These are phyloP conservation scores for Trachymyrmex septentrionalis DNA, from an alignment of 1,140 invertebrate genomes.

Conservation along the genomic window DNA sequence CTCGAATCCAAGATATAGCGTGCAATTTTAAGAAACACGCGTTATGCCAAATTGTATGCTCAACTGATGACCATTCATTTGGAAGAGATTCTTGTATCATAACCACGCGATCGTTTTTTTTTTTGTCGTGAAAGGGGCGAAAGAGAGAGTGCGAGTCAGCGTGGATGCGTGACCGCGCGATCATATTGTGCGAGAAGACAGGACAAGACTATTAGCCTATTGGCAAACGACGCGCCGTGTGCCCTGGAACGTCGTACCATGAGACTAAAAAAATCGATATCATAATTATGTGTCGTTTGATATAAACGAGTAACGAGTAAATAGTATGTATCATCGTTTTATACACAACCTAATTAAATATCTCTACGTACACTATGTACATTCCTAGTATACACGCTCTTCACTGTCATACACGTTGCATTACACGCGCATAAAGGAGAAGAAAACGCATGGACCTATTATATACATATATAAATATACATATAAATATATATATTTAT, in stretches of 20 bases:
- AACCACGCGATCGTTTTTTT: slow-evolving; percentile 66
- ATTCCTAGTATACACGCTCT: slow-evolving; percentile 85
- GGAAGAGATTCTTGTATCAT: slow-evolving; percentile 81
- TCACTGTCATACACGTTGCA: slow-evolving; percentile 80
- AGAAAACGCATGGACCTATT: slow-evolving; percentile 81
- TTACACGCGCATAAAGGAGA: slow-evolving; percentile 78
- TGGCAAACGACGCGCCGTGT: slow-evolving; percentile 77
- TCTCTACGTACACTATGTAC: slow-evolving; percentile 86
- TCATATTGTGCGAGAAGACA: slow-evolving; percentile 79
- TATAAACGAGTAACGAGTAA: slow-evolving; percentile 84
- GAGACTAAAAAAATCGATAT: slow-evolving; percentile 86
- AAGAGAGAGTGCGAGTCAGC: slow-evolving; percentile 49
- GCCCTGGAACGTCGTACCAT: slow-evolving; percentile 79
- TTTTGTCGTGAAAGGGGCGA: slow-evolving; percentile 38
- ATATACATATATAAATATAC: slow-evolving; percentile 77
- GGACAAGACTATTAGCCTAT: slow-evolving; percentile 85
- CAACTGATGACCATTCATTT: slow-evolving; percentile 80
- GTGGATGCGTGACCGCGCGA: slow-evolving; percentile 69
- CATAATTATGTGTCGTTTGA: slow-evolving; percentile 86
- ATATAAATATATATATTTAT: slow-evolving; percentile 81
- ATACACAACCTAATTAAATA: slow-evolving; percentile 86
- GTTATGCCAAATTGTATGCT: slow-evolving; percentile 64
- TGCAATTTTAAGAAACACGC: neutral
- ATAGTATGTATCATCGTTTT: slow-evolving; percentile 86
- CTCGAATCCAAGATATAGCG: neutral